These are phyloP conservation scores for Macropis europaea DNA, from an alignment of 2,888 invertebrate species.

Conservation along the genomic window DNA sequence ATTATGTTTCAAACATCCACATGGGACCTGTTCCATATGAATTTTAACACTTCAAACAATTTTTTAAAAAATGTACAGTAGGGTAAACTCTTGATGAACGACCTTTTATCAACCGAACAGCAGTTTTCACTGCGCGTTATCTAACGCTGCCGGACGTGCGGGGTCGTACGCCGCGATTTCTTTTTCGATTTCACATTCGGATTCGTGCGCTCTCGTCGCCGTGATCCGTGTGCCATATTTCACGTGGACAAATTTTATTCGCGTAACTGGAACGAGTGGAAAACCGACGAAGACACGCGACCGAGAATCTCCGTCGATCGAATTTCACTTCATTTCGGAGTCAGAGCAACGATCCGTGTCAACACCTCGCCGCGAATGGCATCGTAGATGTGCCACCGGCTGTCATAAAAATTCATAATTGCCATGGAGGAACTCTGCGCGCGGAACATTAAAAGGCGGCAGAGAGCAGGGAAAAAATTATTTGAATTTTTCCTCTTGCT, in stretches of 20 bases:
- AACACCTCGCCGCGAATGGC: constrained; percentile 35
- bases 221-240: neutral
- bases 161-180: neutral
- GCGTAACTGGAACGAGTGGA: constrained; percentile 55
- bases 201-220: too few species aligned
- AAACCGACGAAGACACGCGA: constrained; percentile 30
- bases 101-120: neutral
- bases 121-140: constrained; percentile 15
- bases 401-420: constrained; percentile 2
- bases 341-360: constrained; percentile 49
- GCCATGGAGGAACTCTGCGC: neutral
- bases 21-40: too few species aligned
- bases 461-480: neutral
- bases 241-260: constrained; percentile 20
- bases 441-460: neutral
- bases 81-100: too few species aligned
- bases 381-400: neutral
- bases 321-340: constrained; percentile 67
- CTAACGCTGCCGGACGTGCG: neutral
- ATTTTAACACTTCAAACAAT: too few species aligned
- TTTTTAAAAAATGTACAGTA: too few species aligned
- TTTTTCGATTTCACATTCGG: too few species aligned
- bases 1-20: too few species aligned
- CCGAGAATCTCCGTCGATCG: constrained; percentile 57
- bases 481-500: neutral